Evolutionary conservation across 2,888 invertebrate species (phyloP), one percentile per base, ranked within the genome.

Genomic region (Phanerotoma sp.): DNA sequence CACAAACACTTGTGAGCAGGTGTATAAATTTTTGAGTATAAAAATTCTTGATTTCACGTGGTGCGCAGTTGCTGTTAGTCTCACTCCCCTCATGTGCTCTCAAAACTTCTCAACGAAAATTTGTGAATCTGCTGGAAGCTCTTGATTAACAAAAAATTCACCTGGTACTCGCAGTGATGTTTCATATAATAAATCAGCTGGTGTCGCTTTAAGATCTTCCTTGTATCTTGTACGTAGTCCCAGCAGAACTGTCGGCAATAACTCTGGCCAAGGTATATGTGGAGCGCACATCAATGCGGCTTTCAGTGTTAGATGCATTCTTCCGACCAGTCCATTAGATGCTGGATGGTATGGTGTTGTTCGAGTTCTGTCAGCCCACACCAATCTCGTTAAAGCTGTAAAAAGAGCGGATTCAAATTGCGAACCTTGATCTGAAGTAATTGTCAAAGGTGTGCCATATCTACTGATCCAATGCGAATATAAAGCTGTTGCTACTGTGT

Each of bases 381-480:
- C n/a, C 2, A 66, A 22, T 4, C 49, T 21, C 9, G 54, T 53
- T 10, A 65, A 46, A 13, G 52, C 44, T 28, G 22, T 53, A 47
- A 62, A 65, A 9, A 69, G 30, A 15, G 30, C 10, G 6, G 62
- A 62, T 41, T 65, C 59, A 41, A 70, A 67, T 37, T 69, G 62
- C 2, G 61, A 28, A 2, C 68, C 68, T 54, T 64, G 65, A 53
- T 72, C 70, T 10, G 68, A 65, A 1, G 66, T 67, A 10, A 72
- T 62, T n/a, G 51, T 28, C 5, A 30, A 22, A 1, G 70, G 70
- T 5, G 58, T 49, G 6, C 71, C 69, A 48, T 68, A 75, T 9
- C 67, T 51, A 1, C 68, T 33, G 5, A 74, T 59, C 70, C 70
- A 71, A 9, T 54, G 33, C 1, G 25, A 22, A 32, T 64, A 49